Evolutionary conservation across 1,140 invertebrate species (phyloP), one percentile per base, ranked within the genome.

Genomic region (Amyelois transitella): DNA sequence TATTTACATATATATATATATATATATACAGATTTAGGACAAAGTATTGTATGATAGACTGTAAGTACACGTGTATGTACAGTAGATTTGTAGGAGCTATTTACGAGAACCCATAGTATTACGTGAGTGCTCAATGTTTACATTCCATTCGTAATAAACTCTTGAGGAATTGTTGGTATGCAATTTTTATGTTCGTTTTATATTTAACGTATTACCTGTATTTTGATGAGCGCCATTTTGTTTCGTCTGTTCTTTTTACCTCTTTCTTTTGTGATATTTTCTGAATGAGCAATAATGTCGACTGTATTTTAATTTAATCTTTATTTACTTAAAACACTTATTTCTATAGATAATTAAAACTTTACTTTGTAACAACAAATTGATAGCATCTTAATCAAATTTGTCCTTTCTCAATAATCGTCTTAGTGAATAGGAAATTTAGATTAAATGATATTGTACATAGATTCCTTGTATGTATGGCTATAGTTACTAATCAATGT

Each of bases 41-140:
- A 6, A 32, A 4, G 2, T 38, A 38, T 38, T 38, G 32, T 38
- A 38, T 38, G 7, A 14, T 38, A 38, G 5, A 38, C n/a, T 38
- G 19, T 22, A 38, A 51, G 49, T 51, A 51, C 49, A 51, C 18
- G 2, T 51, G 20, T 49, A 14, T 51, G 49, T 51, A 51, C 21
- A 51, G 49, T 51, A 49, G 20, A 14, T 25, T 6, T 49, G 7
- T 12, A 44, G 43, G 14, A 44, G 14, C 14, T 44, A 44, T 44
- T 44, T 21, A 50, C 48, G 21, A 22, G 21, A 50, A 22, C 48
- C 48, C 17, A 50, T n/a, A 50, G 21, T 50, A 50, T 50, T 50
- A 50, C 20, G 47, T 20, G 14, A 20, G 19, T 49, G 25, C 17
- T 18, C 28, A 19, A 21, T 51, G 32, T 52, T 49, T 49, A 38